Evolutionary conservation across 2,888 invertebrate genomes (phyloP), one percentile per base, ranked within the genome.

Genomic region (Cryptus viduatorius): DNA sequence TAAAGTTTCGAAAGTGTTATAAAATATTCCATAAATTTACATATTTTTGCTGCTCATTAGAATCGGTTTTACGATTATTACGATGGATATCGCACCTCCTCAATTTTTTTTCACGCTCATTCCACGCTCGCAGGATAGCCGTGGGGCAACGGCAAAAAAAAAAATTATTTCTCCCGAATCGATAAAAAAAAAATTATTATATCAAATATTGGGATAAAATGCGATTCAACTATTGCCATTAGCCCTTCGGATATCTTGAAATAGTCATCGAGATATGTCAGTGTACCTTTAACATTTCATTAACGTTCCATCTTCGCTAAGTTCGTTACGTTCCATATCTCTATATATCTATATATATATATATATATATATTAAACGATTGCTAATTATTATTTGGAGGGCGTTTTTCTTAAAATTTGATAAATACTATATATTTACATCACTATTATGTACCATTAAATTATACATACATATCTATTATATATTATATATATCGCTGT

Each of bases 91-190:
- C 78, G 37, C 75, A 65, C 68, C 77, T 84, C 69, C 72, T 82
- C 65, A 37, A 69, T 61, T 82, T 82, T 50, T 50, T 83, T 72
- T 83, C 73, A 79, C 79, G 69, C 56, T 80, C 82, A 75, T 82
- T 56, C 67, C 82, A 81, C 69, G 71, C 79, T 79, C 78, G 80
- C 85, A 80, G 83, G 83, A 86, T 85, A 83, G 84, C 83, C 87
- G 84, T 16, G 72, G 84, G 84, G 80, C 50, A 56, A 73, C 31
- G 69, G 42, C 48, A 4, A 75, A 42, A 12, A 53, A 53, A 71
- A 59, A 24, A 14, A 61, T 56, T 3, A 19, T 73, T 29, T 14
- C 46, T 59, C 7, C 19, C 56, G 24, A 68, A 7, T 12, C 46
- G 16, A 65, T 50, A 7, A 16, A 48, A 69, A 37, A 75, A 68